Evolutionary conservation across 1,140 invertebrate species (phyloP).

Genomic region (Platorchestia sp.): DNA sequence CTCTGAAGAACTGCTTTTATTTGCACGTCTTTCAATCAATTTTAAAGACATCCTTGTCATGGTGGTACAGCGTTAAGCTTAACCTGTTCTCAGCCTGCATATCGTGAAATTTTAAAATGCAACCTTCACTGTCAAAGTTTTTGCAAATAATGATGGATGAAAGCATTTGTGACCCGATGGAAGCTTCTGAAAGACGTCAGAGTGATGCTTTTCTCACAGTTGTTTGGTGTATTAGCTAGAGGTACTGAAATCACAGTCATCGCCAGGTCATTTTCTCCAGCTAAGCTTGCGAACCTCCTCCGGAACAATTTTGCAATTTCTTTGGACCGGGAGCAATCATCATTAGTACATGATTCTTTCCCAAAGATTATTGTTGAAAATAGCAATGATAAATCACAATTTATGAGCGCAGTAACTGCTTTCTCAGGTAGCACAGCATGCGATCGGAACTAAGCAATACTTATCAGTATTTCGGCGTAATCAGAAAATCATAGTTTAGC

Average conservation of each 20-base stretch:
- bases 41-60: not conserved
- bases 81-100: not conserved
- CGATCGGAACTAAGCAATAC: not conserved
- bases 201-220: not conserved
- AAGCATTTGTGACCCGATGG: not conserved
- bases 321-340: not conserved
- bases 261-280: not conserved
- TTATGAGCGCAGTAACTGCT: not conserved
- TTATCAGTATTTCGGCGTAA: not conserved
- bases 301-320: not conserved
- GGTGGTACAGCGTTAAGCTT: not conserved
- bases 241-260: not conserved
- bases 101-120: not conserved
- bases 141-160: constrained; percentile 1
- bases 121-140: not conserved
- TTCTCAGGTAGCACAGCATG: not conserved
- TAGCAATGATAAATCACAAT: constrained; percentile 2
- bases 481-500: not conserved
- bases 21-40: not conserved
- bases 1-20: not conserved
- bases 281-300: not conserved
- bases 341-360: not conserved
- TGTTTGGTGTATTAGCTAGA: not conserved
- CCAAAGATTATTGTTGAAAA: not conserved
- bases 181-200: not conserved